Base-by-base conservation (phyloP, 92 coral and sea anemone species). In the Zoanthus sansibaricus region DNA sequence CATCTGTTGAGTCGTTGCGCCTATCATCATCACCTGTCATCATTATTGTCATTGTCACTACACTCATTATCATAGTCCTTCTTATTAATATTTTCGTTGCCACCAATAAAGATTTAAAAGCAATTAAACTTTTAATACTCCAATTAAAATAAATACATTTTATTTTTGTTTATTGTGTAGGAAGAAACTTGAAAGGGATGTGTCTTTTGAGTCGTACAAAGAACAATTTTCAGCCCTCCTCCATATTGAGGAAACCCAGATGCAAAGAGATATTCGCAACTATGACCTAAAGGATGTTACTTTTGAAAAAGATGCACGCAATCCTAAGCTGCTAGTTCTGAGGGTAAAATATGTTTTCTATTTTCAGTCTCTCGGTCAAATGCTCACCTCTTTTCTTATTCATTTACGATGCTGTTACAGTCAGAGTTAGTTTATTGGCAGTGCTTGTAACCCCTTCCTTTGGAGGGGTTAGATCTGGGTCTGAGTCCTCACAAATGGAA, bases 241-340 rank as follows among this genome's bases (percentile, higher is more conserved):
- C 11, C 93, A 94, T 48, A 55, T 89, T 1, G 96, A 94, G 66
- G 96, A 94, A 79, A 69, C 89, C 71, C 96, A 94, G 82, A 91
- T 94, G 96, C 87, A 83, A 75, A 94, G 86, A 58, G 96, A 94
- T 84, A 94, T 94, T 83, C 88, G 96, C 67, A 87, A 69, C 56
- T 94, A 91, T 32, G 96, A 94, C 72, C 84, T 94, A 83, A 83
- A 91, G 37, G 92, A 84, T 42, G 92, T 87, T n/a, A 89, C 86
- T 3, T 88, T 94, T 54, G 46, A 66, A 11, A 82, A 49, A 54
- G 93, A 90, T 18, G 69, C 37, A 12, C 61, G 62, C 6, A 86
- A 90, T 72, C 72, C 90, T 75, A 75, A 69, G 71, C 79, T 90
- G 21, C 69, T 90, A 16, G 58, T 82, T 18, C 79, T 90, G 14